These are phyloP conservation scores for Tonatia bakeri DNA, from an alignment of 2,113 vertebrate genomes.

Conservation along the genomic window DNA sequence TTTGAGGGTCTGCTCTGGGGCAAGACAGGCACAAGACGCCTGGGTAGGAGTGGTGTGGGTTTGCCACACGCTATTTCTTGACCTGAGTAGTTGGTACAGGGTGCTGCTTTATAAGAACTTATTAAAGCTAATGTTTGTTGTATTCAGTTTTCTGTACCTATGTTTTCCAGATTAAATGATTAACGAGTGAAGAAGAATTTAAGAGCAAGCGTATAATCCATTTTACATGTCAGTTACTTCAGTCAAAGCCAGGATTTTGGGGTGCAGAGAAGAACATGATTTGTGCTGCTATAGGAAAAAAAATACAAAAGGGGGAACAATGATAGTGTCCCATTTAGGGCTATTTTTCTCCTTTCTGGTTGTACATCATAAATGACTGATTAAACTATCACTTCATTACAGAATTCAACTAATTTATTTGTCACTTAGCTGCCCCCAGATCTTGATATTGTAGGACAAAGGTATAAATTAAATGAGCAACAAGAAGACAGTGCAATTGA, in stretches of 20 bases:
- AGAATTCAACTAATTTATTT: slow-evolving; percentile 36
- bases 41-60: fast-evolving
- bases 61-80: not conserved
- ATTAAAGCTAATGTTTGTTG: not conserved
- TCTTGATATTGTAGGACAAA: slow-evolving; percentile 22
- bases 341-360: not conserved
- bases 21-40: too few species aligned
- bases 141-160: not conserved
- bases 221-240: not conserved
- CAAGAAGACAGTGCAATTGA: not conserved
- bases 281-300: not conserved
- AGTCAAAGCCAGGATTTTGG: not conserved
- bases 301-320: not conserved
- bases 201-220: not conserved
- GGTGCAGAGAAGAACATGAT: not conserved
- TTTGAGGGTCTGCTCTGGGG: not conserved
- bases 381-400: slow-evolving; percentile 37
- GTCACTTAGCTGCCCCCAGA: not conserved
- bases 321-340: not conserved
- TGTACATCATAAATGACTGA: slow-evolving; percentile 26
- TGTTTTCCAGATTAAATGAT: not conserved
- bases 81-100: not conserved
- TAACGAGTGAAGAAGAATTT: not conserved
- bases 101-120: not conserved
- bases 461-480: slow-evolving; percentile 47